phyloP scores from a whole-genome alignment of 2,888 invertebrate species.

The Acleris laterana region DNA sequence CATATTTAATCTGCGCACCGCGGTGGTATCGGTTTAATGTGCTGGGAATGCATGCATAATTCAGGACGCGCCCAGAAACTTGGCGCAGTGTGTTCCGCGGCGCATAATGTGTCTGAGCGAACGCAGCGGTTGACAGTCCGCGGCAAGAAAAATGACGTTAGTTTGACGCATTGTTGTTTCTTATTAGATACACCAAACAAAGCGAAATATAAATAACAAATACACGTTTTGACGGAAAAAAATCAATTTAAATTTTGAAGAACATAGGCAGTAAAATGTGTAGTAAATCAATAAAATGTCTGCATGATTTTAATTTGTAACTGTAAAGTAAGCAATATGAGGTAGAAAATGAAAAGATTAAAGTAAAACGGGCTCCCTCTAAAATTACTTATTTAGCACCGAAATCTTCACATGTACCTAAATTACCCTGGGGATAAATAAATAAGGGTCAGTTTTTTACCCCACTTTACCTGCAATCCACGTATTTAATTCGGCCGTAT shows the following conservation, averaged over 20 bases:
- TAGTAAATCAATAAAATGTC: not conserved
- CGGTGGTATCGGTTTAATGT: slow-evolving; percentile 66
- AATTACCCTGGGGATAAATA: slow-evolving; percentile 54
- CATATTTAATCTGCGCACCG: slow-evolving; percentile 66
- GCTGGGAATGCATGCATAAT: slow-evolving; percentile 66
- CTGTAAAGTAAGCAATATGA: too few species aligned
- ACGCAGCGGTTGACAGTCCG: slow-evolving; percentile 43
- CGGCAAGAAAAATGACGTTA: slow-evolving; percentile 13
- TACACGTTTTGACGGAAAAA: not conserved
- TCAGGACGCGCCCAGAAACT: slow-evolving; percentile 51
- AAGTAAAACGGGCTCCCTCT: not conserved
- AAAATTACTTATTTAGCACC: slow-evolving; percentile 27
- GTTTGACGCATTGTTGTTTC: slow-evolving; percentile 13
- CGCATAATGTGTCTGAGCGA: slow-evolving; percentile 54
- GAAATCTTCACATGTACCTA: slow-evolving; percentile 24
- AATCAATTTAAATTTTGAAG: not conserved
- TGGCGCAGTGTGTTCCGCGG: slow-evolving; percentile 51
- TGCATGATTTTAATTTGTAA: too few species aligned
- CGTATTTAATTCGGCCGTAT: slow-evolving; percentile 79
- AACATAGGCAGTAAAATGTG: too few species aligned
- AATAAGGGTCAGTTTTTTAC: slow-evolving; percentile 57
- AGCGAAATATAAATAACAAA: not conserved
- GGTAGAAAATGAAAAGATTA: not conserved
- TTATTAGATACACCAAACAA: not conserved
- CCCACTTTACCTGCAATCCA: slow-evolving; percentile 73